phyloP scores from a whole-genome alignment of 2,888 invertebrate species.

The Clanis bilineata region DNA sequence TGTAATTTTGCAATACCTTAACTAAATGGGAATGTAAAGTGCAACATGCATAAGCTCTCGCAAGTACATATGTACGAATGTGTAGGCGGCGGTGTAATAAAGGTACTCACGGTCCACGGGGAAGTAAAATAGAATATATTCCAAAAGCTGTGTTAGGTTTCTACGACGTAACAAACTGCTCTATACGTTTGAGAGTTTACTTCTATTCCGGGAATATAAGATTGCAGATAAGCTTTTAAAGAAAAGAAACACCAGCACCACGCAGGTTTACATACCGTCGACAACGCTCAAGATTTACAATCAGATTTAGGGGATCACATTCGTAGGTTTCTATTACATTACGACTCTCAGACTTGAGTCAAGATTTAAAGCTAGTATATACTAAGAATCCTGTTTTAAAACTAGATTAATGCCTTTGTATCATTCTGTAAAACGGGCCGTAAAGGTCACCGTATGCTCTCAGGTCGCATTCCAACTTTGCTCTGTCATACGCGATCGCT shows the following conservation, averaged over 20 bases:
- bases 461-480: background rate
- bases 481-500: constrained; percentile 3
- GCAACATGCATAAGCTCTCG: background rate
- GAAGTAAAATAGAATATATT: too few species aligned
- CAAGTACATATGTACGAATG: background rate
- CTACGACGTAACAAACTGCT: background rate
- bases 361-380: too few species aligned
- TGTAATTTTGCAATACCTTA: background rate
- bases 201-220: background rate
- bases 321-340: too few species aligned
- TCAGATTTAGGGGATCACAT: background rate
- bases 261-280: too few species aligned
- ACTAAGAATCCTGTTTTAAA: too few species aligned
- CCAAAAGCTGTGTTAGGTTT: background rate
- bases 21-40: background rate
- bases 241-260: too few species aligned
- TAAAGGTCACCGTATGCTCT: background rate
- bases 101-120: too few species aligned
- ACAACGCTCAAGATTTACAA: background rate
- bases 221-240: too few species aligned
- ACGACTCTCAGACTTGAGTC: too few species aligned
- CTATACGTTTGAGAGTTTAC: background rate
- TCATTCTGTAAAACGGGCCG: too few species aligned
- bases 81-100: too few species aligned
- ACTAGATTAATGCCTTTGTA: too few species aligned